A percentile compares a stretch with the other conserved stretches of the same genome.
phyloP scores from a whole-genome alignment of 1,140 invertebrate species.

The Brevipalpus yothersi region DNA sequence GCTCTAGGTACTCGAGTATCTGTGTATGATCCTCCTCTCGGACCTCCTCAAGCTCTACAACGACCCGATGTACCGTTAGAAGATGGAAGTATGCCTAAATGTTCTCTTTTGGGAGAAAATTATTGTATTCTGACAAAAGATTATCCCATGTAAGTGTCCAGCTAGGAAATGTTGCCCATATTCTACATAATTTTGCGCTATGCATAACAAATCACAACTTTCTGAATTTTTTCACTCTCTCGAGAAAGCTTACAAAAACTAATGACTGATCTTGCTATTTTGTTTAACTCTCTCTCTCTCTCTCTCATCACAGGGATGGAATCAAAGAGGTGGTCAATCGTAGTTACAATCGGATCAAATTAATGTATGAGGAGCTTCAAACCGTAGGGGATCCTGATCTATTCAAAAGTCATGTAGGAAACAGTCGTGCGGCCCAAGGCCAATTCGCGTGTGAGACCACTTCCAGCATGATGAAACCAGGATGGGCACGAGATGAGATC shows the following conservation, averaged over 20 bases:
- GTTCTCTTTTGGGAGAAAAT: conserved; percentile 12
- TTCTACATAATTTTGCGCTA: background rate
- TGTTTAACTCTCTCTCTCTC: too few relatives aligned
- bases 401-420: conserved; percentile 11
- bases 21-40: conserved; percentile 3
- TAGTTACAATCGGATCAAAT: conserved; percentile 10
- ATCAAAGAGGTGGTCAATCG: conserved; percentile 13
- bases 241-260: background rate
- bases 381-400: conserved; percentile 14
- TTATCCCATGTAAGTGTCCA: conserved; percentile 15
- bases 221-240: background rate
- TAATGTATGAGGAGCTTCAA: conserved; percentile 15
- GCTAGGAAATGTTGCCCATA: background rate
- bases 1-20: conserved; percentile 4
- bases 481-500: conserved; percentile 22
- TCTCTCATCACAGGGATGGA: conserved; percentile 8
- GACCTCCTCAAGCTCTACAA: conserved; percentile 8
- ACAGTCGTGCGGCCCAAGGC: conserved; percentile 15
- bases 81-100: conserved; percentile 13
- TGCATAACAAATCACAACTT: background rate
- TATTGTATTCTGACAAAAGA: conserved; percentile 15
- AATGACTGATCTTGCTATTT: background rate
- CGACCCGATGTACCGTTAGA: conserved; percentile 12
- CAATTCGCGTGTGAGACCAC: conserved; percentile 24
- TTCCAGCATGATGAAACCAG: conserved; percentile 20